Conservation (phyloP, 1,140 invertebrate species). For the Ostrea denselamellosa region DNA sequence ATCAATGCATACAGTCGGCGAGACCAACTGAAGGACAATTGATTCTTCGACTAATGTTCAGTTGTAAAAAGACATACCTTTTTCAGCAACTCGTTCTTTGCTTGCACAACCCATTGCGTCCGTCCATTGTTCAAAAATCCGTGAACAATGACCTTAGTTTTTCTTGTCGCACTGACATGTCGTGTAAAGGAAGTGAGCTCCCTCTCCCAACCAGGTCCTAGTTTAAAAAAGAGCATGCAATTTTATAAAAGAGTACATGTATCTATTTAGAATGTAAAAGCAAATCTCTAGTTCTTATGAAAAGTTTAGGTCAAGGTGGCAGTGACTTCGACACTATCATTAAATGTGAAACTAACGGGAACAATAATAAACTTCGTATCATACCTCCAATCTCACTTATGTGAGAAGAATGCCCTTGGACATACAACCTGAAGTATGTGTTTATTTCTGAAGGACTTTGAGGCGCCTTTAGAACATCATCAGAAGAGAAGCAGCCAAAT, state of each 20-base stretch:
- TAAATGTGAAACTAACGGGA: not conserved
- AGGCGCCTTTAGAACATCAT: slow-evolving; percentile 10
- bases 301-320: not conserved
- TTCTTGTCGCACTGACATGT: slow-evolving; percentile 50
- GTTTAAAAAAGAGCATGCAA: not conserved
- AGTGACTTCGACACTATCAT: not conserved
- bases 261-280: not conserved
- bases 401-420: slow-evolving; percentile 18
- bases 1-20: too few species aligned
- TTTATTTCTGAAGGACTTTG: slow-evolving; percentile 2
- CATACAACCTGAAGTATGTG: slow-evolving; percentile 42
- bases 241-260: not conserved
- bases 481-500: slow-evolving; percentile 44
- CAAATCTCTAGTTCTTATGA: not conserved
- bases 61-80: slow-evolving; percentile 48
- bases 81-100: slow-evolving; percentile 58
- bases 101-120: slow-evolving; percentile 48
- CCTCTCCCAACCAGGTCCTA: not conserved
- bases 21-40: not conserved
- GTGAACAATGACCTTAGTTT: slow-evolving; percentile 66
- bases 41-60: too few species aligned
- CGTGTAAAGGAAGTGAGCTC: slow-evolving; percentile 36
- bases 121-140: slow-evolving; percentile 57
- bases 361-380: not conserved
- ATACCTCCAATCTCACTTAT: slow-evolving; percentile 36